Base-by-base conservation (phyloP, 92 coral and sea anemone species). In the Phenganax subtilis region DNA sequence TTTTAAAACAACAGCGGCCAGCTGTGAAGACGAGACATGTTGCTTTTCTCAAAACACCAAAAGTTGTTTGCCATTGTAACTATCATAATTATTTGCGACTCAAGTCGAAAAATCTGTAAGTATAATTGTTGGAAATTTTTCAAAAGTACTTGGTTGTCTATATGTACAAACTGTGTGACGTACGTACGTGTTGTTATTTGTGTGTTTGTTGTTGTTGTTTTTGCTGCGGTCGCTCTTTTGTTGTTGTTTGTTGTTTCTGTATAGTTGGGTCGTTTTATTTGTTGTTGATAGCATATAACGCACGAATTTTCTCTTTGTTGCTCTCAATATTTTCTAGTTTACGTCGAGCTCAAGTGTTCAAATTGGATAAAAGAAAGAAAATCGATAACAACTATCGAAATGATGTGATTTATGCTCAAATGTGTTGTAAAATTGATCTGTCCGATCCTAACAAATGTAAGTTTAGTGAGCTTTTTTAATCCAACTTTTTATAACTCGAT, bases 361-460 rank as follows among this genome's bases (percentile, higher is more conserved):
- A 37, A 37, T 11, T 68, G 73, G 53, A 7, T 12, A 14, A 12
- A 29, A 53, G 73, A 28, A 68, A 68, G 52, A 68, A 68, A 68
- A 12, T 68, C 17, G 16, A 30, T 16, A 30, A 30, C 5, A 30
- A 37, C 31, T 30, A 3, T 7, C 31, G 9, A 0, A 12, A 53
- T 68, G 73, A 30, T 68, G 53, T 68, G 16, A 29, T 68, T 37
- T 68, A 68, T 12, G 73, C 73, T 10, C 73, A 51, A 0, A 7
- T 68, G 73, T 68, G 73, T 68, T 68, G 73, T 53, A 68, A 37
- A 3, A 68, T 68, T 10, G 73, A 68, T 68, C 47, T 68, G 2
- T 68, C 73, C 5, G 47, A 68, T 68, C 73, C 73, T 6, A 68
- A 68, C 73, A 68, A 68, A 68, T 53, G 73, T 68, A 30, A 68